Conservation (phyloP, 2,888 invertebrate genomes). For the Polyploca ridens region DNA sequence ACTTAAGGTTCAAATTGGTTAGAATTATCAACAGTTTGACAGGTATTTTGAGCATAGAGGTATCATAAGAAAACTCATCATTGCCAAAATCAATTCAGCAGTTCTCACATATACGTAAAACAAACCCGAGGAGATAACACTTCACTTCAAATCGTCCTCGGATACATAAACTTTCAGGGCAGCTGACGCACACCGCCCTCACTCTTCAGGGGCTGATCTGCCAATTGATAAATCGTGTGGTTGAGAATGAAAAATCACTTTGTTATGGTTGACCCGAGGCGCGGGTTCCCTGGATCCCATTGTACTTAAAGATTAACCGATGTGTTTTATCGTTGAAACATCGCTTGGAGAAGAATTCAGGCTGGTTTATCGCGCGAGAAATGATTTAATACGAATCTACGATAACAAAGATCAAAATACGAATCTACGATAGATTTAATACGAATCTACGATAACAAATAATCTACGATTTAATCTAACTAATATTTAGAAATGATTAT, state of each 20-base stretch:
- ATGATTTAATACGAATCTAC: neutral
- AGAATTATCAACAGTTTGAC: no score
- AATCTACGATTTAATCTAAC: no score
- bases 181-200: neutral
- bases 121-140: neutral
- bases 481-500: no score
- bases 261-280: slow-evolving; percentile 1
- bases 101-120: neutral
- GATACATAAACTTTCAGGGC: neutral
- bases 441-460: no score
- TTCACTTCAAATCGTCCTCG: neutral
- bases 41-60: no score
- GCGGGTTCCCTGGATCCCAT: neutral
- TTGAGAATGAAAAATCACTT: slow-evolving; percentile 4
- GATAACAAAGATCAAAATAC: no score
- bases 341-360: neutral
- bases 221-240: slow-evolving; percentile 12
- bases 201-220: neutral
- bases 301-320: neutral
- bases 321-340: neutral
- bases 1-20: no score
- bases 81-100: no score
- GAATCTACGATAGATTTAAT: no score
- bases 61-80: no score
- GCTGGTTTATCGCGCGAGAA: neutral